phyloP scores from a whole-genome alignment of 2,888 invertebrate species.

The Polymixis lichenea region DNA sequence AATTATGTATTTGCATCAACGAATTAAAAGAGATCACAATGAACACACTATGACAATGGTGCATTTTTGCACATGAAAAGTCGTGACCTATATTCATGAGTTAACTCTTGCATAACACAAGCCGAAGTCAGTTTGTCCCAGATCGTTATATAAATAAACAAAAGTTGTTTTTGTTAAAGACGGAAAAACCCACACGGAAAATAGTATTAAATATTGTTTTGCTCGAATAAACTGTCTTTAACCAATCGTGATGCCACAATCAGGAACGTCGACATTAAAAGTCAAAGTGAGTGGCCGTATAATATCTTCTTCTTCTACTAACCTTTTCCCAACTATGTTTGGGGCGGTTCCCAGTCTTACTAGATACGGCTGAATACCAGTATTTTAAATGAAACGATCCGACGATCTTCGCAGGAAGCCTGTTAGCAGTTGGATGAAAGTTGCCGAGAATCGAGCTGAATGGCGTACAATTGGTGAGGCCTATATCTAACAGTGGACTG shows the following conservation, averaged over 20 bases:
- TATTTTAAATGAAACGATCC: not conserved
- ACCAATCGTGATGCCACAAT: not conserved
- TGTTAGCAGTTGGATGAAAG: too few relatives aligned
- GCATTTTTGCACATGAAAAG: conserved; percentile 1
- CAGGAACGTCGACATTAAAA: not conserved
- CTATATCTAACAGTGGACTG: too few relatives aligned
- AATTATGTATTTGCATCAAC: conserved; percentile 7
- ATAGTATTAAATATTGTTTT: not conserved
- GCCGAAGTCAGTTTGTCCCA: not conserved
- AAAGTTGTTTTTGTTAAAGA: conserved; percentile 22
- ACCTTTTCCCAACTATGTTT: not conserved
- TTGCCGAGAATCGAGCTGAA: too few relatives aligned
- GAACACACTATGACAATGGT: conserved; percentile 8
- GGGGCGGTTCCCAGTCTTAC: too few relatives aligned
- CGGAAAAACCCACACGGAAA: not conserved
- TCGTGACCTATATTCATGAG: conserved; percentile 6
- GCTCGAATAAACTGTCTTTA: not conserved
- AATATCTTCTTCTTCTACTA: not conserved
- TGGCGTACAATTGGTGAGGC: too few relatives aligned
- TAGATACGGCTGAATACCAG: not conserved
- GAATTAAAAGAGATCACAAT: not conserved
- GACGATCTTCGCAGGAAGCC: too few relatives aligned
- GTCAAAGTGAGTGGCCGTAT: not conserved
- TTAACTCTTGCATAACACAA: not conserved
- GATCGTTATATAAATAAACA: conserved; percentile 3